Percentiles rank a stretch among this genome's conserved stretches.
These are phyloP conservation scores for Calcarius lapponicus DNA, from an alignment of 2,797 vertebrate species.

Conservation along the genomic window DNA sequence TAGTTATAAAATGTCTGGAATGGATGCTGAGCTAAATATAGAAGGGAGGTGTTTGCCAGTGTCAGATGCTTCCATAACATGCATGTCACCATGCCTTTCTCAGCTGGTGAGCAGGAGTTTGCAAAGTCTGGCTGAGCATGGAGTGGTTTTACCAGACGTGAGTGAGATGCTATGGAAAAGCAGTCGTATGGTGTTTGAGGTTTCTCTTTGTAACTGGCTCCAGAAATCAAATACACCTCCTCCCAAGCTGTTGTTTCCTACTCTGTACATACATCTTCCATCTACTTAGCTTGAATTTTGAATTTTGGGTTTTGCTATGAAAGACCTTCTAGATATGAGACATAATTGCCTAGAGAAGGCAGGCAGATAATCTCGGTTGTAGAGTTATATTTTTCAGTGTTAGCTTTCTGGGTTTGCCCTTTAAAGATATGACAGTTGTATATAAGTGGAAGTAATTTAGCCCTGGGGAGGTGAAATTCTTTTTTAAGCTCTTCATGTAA, in stretches of 20 bases:
- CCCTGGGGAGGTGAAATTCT: conserved; percentile 58
- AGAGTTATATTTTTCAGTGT: conserved; percentile 51
- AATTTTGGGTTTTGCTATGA: conserved; percentile 11
- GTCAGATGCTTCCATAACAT: not conserved
- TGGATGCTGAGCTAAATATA: not conserved
- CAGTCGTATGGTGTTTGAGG: conserved; percentile 49
- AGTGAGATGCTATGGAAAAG: conserved; percentile 53
- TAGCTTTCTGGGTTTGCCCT: conserved; percentile 46
- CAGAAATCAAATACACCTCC: conserved; percentile 59
- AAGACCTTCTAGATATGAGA: conserved; percentile 35
- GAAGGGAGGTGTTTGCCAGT: not conserved
- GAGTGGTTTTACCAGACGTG: conserved; percentile 24
- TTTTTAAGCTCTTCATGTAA: conserved; percentile 69
- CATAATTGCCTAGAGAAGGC: conserved; percentile 29
- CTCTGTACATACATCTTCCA: conserved; percentile 26
- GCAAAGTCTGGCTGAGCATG: conserved; percentile 39
- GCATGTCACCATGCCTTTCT: conserved; percentile 5
- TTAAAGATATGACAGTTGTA: conserved; percentile 68
- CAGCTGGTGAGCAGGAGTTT: conserved; percentile 42
- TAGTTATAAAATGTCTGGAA: conserved; percentile 8
- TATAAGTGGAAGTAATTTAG: conserved; percentile 69
- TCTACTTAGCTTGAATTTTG: conserved; percentile 29
- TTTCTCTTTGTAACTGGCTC: conserved; percentile 54
- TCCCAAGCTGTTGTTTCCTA: conserved; percentile 64
- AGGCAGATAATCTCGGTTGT: conserved; percentile 40